phyloP scores from a whole-genome alignment of 2,888 invertebrate genomes.

The Baccha elongata region DNA sequence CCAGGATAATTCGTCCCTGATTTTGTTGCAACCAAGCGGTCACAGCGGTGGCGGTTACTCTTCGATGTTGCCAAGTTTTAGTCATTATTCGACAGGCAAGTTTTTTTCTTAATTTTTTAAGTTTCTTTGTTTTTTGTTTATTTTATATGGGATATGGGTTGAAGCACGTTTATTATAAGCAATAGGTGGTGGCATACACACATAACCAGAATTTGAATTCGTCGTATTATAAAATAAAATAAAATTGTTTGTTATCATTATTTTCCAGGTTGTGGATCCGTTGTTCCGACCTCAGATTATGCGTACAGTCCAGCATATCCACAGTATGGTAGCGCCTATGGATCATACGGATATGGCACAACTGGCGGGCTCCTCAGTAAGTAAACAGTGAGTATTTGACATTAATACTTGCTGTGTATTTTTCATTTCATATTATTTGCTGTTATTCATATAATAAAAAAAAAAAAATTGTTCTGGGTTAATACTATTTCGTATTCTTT shows the following conservation, averaged over 20 bases:
- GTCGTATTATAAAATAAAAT: too few species aligned
- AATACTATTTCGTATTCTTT: too few species aligned
- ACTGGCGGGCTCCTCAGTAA: conserved; percentile 87
- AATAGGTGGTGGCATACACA: too few species aligned
- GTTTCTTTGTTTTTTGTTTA: conserved; percentile 14
- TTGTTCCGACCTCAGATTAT: conserved; percentile 86
- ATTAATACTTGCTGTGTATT: conserved; percentile 77
- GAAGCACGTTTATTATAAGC: too few species aligned
- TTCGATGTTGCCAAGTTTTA: conserved; percentile 87
- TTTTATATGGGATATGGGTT: too few species aligned
- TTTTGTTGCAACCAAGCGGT: conserved; percentile 85
- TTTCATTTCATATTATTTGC: conserved; percentile 30
- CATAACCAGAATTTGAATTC: too few species aligned
- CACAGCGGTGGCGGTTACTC: conserved; percentile 82
- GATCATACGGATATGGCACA: conserved; percentile 86
- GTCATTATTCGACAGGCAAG: conserved; percentile 87
- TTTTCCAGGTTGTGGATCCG: conserved; percentile 85
- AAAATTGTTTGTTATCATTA: conserved; percentile 38
- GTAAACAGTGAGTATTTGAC: conserved; percentile 76
- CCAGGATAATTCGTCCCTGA: conserved; percentile 78
- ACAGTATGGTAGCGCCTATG: conserved; percentile 83
- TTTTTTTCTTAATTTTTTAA: conserved; percentile 73
- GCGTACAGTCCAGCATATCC: conserved; percentile 89
- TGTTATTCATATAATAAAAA: not conserved
- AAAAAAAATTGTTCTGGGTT: too few species aligned